These are phyloP conservation scores for Planococcus citri DNA, from an alignment of 1,140 invertebrate genomes.

Conservation along the genomic window DNA sequence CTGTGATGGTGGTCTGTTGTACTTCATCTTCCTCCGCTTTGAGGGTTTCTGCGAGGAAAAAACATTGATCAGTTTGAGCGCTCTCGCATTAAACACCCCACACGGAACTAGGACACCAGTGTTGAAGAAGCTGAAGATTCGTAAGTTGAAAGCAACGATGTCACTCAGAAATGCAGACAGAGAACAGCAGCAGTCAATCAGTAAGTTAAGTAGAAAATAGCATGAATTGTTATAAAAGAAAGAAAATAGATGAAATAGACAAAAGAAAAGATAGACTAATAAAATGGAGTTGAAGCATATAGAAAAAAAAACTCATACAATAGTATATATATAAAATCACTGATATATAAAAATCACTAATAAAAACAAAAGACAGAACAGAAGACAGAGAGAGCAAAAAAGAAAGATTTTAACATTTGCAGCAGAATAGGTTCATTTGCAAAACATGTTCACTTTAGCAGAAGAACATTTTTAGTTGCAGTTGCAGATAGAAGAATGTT, in stretches of 20 bases:
- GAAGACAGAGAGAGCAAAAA: background rate
- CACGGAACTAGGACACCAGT: background rate
- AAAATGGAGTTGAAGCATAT: background rate
- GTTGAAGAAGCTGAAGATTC: background rate
- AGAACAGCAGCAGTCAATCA: background rate
- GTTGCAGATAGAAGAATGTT: too few relatives aligned
- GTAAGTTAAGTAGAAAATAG: background rate
- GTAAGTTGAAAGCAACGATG: background rate
- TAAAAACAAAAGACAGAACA: too few relatives aligned
- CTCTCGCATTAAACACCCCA: background rate
- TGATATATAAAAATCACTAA: background rate
- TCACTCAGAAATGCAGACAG: background rate
- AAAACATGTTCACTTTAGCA: too few relatives aligned
- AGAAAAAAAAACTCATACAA: slow-evolving; percentile 1
- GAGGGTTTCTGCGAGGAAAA: slow-evolving; percentile 18
- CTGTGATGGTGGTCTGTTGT: slow-evolving; percentile 27
- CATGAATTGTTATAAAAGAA: background rate
- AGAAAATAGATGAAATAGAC: background rate
- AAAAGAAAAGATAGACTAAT: background rate
- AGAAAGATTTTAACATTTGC: background rate
- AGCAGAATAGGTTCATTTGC: too few relatives aligned
- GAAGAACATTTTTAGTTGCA: too few relatives aligned
- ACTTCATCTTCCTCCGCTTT: slow-evolving; percentile 13
- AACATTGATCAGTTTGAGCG: background rate
- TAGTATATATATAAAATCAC: background rate